Conservation (phyloP, 2,797 vertebrate genomes). For the Eleutherodactylus coqui region DNA sequence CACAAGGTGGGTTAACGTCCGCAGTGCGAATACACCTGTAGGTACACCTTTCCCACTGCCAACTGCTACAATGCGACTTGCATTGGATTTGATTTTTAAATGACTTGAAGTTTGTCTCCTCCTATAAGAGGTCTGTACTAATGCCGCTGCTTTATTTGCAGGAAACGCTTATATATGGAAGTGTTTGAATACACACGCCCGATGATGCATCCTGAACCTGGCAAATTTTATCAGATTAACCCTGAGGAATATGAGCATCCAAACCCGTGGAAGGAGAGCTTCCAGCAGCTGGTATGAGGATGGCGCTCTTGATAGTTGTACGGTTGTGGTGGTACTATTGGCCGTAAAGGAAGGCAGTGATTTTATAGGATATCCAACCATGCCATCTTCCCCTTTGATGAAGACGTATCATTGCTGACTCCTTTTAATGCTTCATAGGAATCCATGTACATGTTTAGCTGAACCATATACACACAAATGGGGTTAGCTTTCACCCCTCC, state of each 20-base stretch:
- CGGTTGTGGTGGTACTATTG: background rate
- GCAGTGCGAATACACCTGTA: no score
- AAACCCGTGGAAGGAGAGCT: conserved; percentile 99
- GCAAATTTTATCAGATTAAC: conserved; percentile 99
- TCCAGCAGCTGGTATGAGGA: conserved; percentile 95
- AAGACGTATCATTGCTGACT: no score
- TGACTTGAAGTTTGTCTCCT: no score
- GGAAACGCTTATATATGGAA: conserved; percentile 99
- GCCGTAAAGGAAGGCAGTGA: background rate
- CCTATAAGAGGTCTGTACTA: background rate
- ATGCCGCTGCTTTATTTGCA: conserved; percentile 66
- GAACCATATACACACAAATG: background rate
- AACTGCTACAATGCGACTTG: no score
- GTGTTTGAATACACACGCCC: conserved; percentile 99
- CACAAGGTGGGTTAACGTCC: background rate
- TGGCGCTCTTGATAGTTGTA: background rate
- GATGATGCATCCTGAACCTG: conserved; percentile 99
- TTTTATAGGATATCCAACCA: no score
- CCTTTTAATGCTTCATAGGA: background rate
- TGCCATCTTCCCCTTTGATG: no score
- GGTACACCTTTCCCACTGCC: no score
- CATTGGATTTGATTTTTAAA: no score
- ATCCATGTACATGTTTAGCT: background rate
- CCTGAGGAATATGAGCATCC: conserved; percentile 98
- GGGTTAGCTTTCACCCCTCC: background rate